Percentiles rank a stretch among this genome's conserved stretches.
Conservation (phyloP, 2,113 vertebrate species). For the Cyprinodon variegatus region DNA sequence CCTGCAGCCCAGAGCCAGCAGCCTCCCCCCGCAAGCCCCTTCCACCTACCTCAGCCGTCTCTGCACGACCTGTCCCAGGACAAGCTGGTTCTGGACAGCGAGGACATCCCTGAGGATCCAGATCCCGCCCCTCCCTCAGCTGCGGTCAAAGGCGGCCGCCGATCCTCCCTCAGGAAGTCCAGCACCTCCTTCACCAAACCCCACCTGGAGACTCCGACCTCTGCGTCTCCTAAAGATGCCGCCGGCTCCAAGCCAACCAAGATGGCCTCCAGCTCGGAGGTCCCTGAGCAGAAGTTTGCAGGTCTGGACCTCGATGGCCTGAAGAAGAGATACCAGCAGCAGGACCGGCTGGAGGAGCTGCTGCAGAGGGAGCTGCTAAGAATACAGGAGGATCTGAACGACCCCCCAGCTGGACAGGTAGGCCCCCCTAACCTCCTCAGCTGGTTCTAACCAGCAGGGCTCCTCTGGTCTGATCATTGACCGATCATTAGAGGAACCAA, state of each 20-base stretch:
- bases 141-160: slow-evolving; percentile 66
- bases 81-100: slow-evolving; percentile 89
- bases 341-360: slow-evolving; percentile 83
- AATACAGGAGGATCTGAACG: slow-evolving; percentile 63
- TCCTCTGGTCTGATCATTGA: not conserved
- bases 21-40: slow-evolving; percentile 81
- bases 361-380: slow-evolving; percentile 74
- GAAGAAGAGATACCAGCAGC: slow-evolving; percentile 81
- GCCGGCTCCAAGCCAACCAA: slow-evolving; percentile 74
- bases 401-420: slow-evolving; percentile 74
- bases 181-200: slow-evolving; percentile 91
- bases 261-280: slow-evolving; percentile 51
- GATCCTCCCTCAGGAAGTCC: slow-evolving; percentile 89
- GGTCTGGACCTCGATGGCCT: slow-evolving; percentile 89
- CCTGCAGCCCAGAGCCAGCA: slow-evolving; percentile 69
- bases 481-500: not conserved
- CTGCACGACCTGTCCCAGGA: slow-evolving; percentile 97
- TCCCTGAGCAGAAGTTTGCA: slow-evolving; percentile 82
- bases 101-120: slow-evolving; percentile 85
- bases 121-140: slow-evolving; percentile 62
- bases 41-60: slow-evolving; percentile 89
- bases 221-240: slow-evolving; percentile 76
- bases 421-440: too few relatives aligned
- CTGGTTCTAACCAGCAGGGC: too few relatives aligned
- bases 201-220: slow-evolving; percentile 85